Evolutionary conservation across 2,888 invertebrate species (phyloP), one percentile per base, ranked within the genome.

Genomic region (Agrotis ipsilon): DNA sequence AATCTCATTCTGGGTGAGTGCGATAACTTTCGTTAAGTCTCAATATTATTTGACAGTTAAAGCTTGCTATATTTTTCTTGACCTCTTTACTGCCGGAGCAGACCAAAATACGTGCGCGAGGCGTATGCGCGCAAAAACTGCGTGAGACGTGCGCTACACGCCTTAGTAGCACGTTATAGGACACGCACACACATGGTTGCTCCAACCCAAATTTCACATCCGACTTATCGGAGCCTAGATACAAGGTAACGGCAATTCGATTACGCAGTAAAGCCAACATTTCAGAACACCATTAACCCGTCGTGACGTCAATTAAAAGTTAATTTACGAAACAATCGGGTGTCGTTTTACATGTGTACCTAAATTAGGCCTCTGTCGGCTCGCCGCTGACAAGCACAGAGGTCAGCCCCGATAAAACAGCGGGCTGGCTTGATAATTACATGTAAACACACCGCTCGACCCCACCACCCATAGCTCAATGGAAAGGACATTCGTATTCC

Each of bases 381-480:
- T 72, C 67, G 80, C 78, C 73, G 71, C 78, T 78, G 83, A 85
- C 85, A 78, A 68, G 58, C 76, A 79, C 86, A 82, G 85, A 85
- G 89, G 89, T 89, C 89, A 89, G 77, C 79, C 78, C 76, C 73
- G 90, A 91, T 93, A 93, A 92, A 90, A 89, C 88, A 88, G 87
- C 75, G 80, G 69, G 55, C 85, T 81, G 72, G 55, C 86, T 84
- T 88, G 92, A 93, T 93, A 94, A 93, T 91, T 91, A 90, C 89
- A 89, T 92, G 92, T 93, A 92, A 93, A 94, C 90, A 93, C 68
- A 85, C 74, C 72, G 71, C 63, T 68, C 70, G 79, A 75, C 66
- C 73, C 58, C 57, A 64, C 58, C 58, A 66, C 52, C 65, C 63
- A 71, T 69, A 76, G 63, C 70, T 80, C 59, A 82, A 65, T 87